Conservation (phyloP, 2,888 invertebrate species). For the Hyles lineata region DNA sequence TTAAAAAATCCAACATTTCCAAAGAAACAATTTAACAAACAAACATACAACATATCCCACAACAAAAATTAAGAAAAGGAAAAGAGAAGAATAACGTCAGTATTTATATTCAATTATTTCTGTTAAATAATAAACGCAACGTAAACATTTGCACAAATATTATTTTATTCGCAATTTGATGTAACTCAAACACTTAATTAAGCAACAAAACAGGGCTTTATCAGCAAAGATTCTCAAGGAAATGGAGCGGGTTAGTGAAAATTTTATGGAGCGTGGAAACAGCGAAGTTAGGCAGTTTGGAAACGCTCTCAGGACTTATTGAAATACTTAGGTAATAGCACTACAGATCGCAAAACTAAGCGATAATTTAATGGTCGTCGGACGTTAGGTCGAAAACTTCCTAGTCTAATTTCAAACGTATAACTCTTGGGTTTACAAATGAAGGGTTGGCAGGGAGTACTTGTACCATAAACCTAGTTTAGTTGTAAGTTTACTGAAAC, state of each 20-base stretch:
- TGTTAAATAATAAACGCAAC: too few relatives aligned
- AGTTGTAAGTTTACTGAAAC: too few relatives aligned
- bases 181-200: slow-evolving; percentile 10
- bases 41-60: too few relatives aligned
- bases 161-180: not conserved
- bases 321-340: slow-evolving; percentile 20
- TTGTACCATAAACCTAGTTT: not conserved
- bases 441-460: not conserved
- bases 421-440: not conserved
- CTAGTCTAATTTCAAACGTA: not conserved
- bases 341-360: slow-evolving; percentile 7
- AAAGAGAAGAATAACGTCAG: too few relatives aligned
- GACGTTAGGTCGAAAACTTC: not conserved
- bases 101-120: too few relatives aligned
- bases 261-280: slow-evolving; percentile 25
- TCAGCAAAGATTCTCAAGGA: slow-evolving; percentile 17
- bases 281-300: slow-evolving; percentile 15
- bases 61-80: too few relatives aligned
- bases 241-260: slow-evolving; percentile 8
- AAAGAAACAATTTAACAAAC: too few relatives aligned
- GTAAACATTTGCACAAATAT: not conserved
- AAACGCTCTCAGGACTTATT: not conserved
- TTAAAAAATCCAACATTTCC: too few relatives aligned
- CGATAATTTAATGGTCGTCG: slow-evolving; percentile 3
- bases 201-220: slow-evolving; percentile 1